Conservation (phyloP, 2,797 vertebrate species). For the Percopsis omiscomaycus region DNA sequence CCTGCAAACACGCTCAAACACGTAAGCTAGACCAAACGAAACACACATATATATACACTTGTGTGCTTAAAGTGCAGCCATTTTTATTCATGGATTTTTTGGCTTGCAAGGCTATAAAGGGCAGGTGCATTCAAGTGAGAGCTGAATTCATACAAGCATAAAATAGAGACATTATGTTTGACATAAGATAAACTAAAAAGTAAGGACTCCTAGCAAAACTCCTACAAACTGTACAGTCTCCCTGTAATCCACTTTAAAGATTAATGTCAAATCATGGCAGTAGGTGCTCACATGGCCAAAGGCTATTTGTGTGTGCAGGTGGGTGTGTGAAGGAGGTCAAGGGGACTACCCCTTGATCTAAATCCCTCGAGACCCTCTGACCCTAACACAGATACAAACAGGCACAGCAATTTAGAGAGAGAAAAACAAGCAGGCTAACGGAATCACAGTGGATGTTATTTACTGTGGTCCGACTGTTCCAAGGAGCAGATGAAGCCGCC, state of each 20-base stretch:
- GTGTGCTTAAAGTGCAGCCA: too few species aligned
- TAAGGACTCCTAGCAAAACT: too few species aligned
- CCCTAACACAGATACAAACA: background rate
- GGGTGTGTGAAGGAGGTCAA: background rate
- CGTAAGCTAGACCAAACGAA: too few species aligned
- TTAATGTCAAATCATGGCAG: constrained; percentile 62
- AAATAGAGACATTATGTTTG: too few species aligned
- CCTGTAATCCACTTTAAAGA: constrained; percentile 61
- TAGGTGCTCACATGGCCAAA: constrained; percentile 39
- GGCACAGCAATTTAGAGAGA: constrained; percentile 1
- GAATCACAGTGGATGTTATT: constrained; percentile 3
- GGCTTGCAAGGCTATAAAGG: too few species aligned
- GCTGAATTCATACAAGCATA: too few species aligned
- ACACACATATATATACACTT: too few species aligned
- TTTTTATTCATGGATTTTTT: too few species aligned
- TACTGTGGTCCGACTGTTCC: constrained; percentile 23
- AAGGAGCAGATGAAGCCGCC: constrained; percentile 48
- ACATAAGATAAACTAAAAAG: too few species aligned
- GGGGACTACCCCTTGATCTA: background rate
- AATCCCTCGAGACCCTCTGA: constrained; percentile 21
- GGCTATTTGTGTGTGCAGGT: constrained; percentile 18
- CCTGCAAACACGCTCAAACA: too few species aligned
- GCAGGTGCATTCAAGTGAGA: too few species aligned
- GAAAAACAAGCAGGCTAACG: constrained; percentile 11
- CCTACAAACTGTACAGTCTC: constrained; percentile 33